phyloP scores from a whole-genome alignment of 2,797 vertebrate species.

The Pseudochaenichthys georgianus region DNA sequence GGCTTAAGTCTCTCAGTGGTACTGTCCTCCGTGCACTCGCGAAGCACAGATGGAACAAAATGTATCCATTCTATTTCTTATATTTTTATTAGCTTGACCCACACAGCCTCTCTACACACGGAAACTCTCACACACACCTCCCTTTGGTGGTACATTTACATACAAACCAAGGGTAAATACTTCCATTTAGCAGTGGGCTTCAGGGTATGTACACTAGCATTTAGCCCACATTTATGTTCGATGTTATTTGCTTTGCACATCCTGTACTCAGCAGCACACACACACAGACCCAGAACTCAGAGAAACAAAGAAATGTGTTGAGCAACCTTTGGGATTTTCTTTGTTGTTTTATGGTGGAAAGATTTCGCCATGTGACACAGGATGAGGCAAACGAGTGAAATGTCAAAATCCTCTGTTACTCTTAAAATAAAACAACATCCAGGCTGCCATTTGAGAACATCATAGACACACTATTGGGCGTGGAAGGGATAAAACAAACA shows the following conservation, averaged over 20 bases:
- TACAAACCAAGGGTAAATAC: constrained; percentile 35
- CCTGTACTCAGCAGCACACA: constrained; percentile 48
- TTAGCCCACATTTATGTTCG: constrained; percentile 40
- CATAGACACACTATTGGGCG: constrained; percentile 48
- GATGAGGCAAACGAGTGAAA: constrained; percentile 81
- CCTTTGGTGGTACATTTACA: constrained; percentile 47
- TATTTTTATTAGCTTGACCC: constrained; percentile 58
- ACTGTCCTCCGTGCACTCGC: constrained; percentile 62
- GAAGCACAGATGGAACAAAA: constrained; percentile 58
- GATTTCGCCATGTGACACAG: constrained; percentile 71
- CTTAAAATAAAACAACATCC: constrained; percentile 70
- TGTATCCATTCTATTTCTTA: constrained; percentile 46
- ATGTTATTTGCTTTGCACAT: constrained; percentile 49
- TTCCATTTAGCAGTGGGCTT: constrained; percentile 44
- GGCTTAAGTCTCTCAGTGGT: constrained; percentile 67
- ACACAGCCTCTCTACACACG: constrained; percentile 16
- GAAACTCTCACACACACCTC: constrained; percentile 25
- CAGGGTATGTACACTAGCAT: constrained; percentile 31
- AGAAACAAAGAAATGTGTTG: constrained; percentile 65
- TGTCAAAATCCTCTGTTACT: constrained; percentile 70
- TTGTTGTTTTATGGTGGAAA: constrained; percentile 67
- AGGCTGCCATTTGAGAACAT: constrained; percentile 69
- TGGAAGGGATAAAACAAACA: constrained; percentile 68
- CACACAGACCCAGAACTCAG: constrained; percentile 23
- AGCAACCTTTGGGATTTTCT: constrained; percentile 70